Base-by-base conservation (phyloP, 2,888 invertebrate species). In the Linnaemya tessellans region DNA sequence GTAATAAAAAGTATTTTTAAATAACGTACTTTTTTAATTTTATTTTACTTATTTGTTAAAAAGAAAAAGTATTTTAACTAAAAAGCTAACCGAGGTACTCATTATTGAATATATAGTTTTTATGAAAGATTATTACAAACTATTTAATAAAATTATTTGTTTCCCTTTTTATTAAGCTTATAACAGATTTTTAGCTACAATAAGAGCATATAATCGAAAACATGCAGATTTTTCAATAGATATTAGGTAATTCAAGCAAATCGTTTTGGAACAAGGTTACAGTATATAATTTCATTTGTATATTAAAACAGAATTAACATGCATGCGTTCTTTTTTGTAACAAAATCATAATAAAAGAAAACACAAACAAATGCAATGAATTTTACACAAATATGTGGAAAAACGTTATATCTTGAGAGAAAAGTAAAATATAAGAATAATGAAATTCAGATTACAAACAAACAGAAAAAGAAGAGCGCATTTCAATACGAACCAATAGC, bases 401-500 rank as follows among this genome's bases (percentile, higher is more conserved):
- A 62, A 74, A 54, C 49, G 38, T 25, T 68, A 70, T 35, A 0
- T n/a, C 2, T 25, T 18, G 10, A 67, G 30, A n/a, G 30, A 30
- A 30, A 30, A 30, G 30, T 4, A 46, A 20, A 25, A 62, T 25
- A 38, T 15, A 51, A 22, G 13, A 30, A 22, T 9, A 49, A 51
- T 54, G 9, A 71, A 46, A 30, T 54, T 71, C 79, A 54, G 70
- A 64, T 71, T 71, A 70, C 18, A 79, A 62, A 79, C 70, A 71
- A 79, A 80, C 43, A 65, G 30, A 74, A 73, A 62, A 73, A 70
- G 41, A 71, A 74, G 51, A 86, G 87, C 85, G 82, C 75, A 82
- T 62, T 81, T 82, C 86, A 88, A 92, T 92, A 92, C 92, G 90
- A 92, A 92, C 92, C 92, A 89, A 92, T 89, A 89, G 89, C 84